These are phyloP conservation scores for Acanthurus tractus DNA, from an alignment of 2,797 vertebrate genomes.

Conservation along the genomic window DNA sequence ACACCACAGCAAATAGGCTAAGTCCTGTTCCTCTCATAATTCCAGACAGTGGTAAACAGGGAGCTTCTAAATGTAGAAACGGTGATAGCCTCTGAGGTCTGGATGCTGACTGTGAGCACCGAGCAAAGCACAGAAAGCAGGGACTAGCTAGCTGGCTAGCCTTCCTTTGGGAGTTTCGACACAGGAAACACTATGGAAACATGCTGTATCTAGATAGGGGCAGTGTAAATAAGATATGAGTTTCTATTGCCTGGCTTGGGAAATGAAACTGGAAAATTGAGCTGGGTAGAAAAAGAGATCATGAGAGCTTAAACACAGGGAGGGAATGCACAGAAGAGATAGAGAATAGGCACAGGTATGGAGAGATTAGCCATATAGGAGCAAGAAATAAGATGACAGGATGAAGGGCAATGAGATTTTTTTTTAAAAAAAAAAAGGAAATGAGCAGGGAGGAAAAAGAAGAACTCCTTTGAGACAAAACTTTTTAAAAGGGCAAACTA, in stretches of 20 bases:
- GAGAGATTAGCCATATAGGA: conserved; percentile 26
- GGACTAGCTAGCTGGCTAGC: conserved; percentile 62
- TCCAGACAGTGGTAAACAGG: conserved; percentile 65
- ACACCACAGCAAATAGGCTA: conserved; percentile 58
- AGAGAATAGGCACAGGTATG: conserved; percentile 31
- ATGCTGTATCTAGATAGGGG: conserved; percentile 75
- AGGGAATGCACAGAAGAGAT: conserved; percentile 40
- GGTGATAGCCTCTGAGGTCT: conserved; percentile 71
- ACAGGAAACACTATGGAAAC: conserved; percentile 79
- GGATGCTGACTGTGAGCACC: conserved; percentile 55
- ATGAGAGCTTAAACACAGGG: conserved; percentile 50
- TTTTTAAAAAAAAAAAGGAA: conserved; percentile 27
- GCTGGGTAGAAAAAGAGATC: conserved; percentile 51
- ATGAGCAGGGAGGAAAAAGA: conserved; percentile 36
- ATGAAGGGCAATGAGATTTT: conserved; percentile 32
- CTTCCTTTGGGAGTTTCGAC: conserved; percentile 74
- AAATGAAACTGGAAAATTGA: conserved; percentile 77
- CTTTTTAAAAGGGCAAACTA: conserved; percentile 67
- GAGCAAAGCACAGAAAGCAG: conserved; percentile 45
- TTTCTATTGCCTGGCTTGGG: conserved; percentile 73
- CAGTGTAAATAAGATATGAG: conserved; percentile 79
- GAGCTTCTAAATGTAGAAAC: conserved; percentile 74
- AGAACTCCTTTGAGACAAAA: conserved; percentile 53
- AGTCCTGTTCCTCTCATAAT: conserved; percentile 52
- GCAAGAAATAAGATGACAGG: conserved; percentile 11